phyloP scores from a whole-genome alignment of 1,140 invertebrate genomes.

The Brachionus sp. region DNA sequence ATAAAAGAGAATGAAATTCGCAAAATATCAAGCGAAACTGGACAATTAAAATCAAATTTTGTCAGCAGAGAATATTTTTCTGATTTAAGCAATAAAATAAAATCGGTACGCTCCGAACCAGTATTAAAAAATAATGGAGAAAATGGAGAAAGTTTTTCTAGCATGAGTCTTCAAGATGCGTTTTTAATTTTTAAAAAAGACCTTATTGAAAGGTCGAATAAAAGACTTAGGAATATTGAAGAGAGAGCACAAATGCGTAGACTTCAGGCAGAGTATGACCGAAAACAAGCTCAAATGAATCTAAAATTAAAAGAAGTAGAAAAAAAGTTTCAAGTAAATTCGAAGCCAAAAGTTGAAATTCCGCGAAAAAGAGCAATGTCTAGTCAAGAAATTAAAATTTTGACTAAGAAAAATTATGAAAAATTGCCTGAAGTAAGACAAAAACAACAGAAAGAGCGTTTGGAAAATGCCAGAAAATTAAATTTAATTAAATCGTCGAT shows the following conservation, averaged over 20 bases:
- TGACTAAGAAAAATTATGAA: slow-evolving; percentile 40
- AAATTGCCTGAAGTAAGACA: slow-evolving; percentile 36
- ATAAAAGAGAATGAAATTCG: slow-evolving; percentile 30
- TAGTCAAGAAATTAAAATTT: slow-evolving; percentile 19
- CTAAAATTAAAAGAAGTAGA: not conserved
- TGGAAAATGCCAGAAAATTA: slow-evolving; percentile 17
- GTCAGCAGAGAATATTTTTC: not conserved
- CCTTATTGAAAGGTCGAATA: slow-evolving; percentile 7
- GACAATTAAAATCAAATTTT: not conserved
- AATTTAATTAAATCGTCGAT: slow-evolving; percentile 28
- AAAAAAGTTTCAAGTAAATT: not conserved
- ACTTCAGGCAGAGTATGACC: slow-evolving; percentile 5
- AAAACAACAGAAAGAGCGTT: slow-evolving; percentile 17
- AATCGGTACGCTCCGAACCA: not conserved
- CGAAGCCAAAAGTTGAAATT: not conserved
- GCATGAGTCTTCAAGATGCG: slow-evolving; percentile 41
- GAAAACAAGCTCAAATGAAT: slow-evolving; percentile 17
- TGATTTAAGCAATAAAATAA: not conserved
- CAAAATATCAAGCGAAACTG: not conserved
- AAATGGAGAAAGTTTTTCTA: not conserved
- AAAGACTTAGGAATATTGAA: slow-evolving; percentile 9
- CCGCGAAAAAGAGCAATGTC: not conserved
- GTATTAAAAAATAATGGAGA: not conserved
- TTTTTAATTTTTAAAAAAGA: slow-evolving; percentile 38
- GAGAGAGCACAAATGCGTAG: not conserved